phyloP scores from a whole-genome alignment of 2,888 invertebrate species.

The Ditylenchus weischeri region DNA sequence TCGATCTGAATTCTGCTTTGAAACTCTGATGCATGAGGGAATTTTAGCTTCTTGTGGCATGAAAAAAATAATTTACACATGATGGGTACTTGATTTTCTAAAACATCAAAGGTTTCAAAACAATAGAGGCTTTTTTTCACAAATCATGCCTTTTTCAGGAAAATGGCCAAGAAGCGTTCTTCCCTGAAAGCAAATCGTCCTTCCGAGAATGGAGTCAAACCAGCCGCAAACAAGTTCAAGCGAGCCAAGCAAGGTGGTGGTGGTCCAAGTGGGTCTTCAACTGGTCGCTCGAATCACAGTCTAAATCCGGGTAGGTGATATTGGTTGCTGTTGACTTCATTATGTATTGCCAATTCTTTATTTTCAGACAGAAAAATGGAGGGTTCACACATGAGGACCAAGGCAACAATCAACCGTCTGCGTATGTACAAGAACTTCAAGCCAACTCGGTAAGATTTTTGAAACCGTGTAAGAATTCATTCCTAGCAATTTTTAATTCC shows the following conservation, averaged over 20 bases:
- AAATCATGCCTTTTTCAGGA: background rate
- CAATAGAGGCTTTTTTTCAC: too few relatives aligned
- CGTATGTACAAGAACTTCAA: conserved; percentile 98
- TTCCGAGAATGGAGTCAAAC: conserved; percentile 28
- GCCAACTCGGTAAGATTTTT: conserved; percentile 71
- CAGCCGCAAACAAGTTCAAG: conserved; percentile 35
- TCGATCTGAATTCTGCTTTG: too few relatives aligned
- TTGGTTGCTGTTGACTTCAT: conserved; percentile 3
- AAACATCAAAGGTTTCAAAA: too few relatives aligned
- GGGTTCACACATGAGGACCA: conserved; percentile 65
- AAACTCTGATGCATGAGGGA: too few relatives aligned
- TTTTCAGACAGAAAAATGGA: conserved; percentile 67
- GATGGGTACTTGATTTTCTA: too few relatives aligned
- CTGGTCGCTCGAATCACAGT: conserved; percentile 69
- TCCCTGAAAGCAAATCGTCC: conserved; percentile 32
- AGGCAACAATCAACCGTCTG: conserved; percentile 87
- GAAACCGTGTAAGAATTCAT: too few relatives aligned
- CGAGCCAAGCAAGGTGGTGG: conserved; percentile 59
- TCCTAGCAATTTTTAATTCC: too few relatives aligned
- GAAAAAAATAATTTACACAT: too few relatives aligned
- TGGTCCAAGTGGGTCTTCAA: conserved; percentile 61
- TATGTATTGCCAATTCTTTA: background rate
- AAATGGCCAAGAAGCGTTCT: conserved; percentile 35
- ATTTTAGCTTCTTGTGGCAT: too few relatives aligned
- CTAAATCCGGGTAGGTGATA: conserved; percentile 78